Percentiles rank a stretch among this genome's conserved stretches.
These are phyloP conservation scores for Ophioderma brevispina DNA, from an alignment of 35 echinoderm and acorn worm genomes.

Conservation along the genomic window DNA sequence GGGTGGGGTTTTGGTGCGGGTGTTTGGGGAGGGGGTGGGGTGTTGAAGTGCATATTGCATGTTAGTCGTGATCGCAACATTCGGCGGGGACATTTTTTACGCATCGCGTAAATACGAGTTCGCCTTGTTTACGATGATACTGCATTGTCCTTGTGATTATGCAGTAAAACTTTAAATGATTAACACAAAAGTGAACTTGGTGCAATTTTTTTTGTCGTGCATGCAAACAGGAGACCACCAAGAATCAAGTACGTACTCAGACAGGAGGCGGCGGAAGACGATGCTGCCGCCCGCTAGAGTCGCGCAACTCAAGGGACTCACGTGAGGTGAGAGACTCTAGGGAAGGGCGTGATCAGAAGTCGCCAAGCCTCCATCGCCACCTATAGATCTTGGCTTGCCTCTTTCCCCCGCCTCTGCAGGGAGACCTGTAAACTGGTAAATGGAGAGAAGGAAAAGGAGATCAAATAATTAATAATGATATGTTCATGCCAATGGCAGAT, in stretches of 20 bases:
- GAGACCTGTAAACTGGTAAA: conserved; percentile 49
- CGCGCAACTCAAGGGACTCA: conserved; percentile 25
- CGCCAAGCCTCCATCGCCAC: conserved; percentile 56
- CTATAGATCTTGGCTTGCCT: conserved; percentile 80
- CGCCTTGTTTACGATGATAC: no score
- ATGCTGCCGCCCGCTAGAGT: not conserved
- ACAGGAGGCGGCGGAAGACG: conserved; percentile 12
- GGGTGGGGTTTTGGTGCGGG: no score
- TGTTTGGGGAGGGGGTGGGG: no score
- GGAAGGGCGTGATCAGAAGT: conserved; percentile 34
- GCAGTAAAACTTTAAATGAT: no score
- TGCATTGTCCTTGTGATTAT: no score
- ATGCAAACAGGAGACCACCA: conserved; percentile 7
- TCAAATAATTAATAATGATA: conserved; percentile 43
- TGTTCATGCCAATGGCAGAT: conserved; percentile 86
- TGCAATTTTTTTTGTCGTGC: no score
- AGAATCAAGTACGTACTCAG: not conserved
- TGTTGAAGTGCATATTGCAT: no score
- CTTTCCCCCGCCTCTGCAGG: conserved; percentile 80
- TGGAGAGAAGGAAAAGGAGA: conserved; percentile 54
- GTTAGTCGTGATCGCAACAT: no score
- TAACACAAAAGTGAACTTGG: no score
- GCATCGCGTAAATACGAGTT: no score
- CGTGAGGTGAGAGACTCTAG: conserved; percentile 14
- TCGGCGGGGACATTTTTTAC: no score